phyloP scores from a whole-genome alignment of 2,113 vertebrate genomes.

The Siphamia tubifer region DNA sequence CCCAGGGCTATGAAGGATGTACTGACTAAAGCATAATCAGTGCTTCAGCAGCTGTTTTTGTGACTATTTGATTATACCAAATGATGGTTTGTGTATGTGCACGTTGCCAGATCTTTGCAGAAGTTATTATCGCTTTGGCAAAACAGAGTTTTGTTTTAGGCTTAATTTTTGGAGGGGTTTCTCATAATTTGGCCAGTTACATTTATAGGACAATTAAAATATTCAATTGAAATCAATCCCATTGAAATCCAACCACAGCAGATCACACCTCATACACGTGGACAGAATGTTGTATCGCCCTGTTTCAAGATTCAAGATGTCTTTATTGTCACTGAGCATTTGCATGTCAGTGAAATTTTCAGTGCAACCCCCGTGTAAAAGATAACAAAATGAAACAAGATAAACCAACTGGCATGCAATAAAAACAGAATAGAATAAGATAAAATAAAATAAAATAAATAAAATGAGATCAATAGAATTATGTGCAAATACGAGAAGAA shows the following conservation, averaged over 20 bases:
- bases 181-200: background rate
- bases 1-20: constrained; percentile 51
- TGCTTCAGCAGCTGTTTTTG: constrained; percentile 55
- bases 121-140: constrained; percentile 15
- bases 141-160: background rate
- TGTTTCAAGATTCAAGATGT: too few relatives aligned
- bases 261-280: too few relatives aligned
- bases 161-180: background rate
- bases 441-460: too few relatives aligned
- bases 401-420: too few relatives aligned
- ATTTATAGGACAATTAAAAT: background rate
- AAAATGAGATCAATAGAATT: too few relatives aligned
- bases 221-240: background rate
- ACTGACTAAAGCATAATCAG: constrained; percentile 58
- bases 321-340: too few relatives aligned
- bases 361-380: too few relatives aligned
- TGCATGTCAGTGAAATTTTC: too few relatives aligned
- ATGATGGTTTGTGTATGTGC: background rate
- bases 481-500: too few relatives aligned
- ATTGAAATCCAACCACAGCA: background rate
- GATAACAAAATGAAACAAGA: too few relatives aligned
- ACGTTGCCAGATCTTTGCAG: background rate
- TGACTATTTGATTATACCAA: constrained; percentile 37
- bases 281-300: too few relatives aligned
- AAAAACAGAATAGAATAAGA: too few relatives aligned